A percentile compares a stretch with the other conserved stretches of the same genome.
These are phyloP conservation scores for Periplaneta americana DNA, from an alignment of 1,140 invertebrate species.

Conservation along the genomic window DNA sequence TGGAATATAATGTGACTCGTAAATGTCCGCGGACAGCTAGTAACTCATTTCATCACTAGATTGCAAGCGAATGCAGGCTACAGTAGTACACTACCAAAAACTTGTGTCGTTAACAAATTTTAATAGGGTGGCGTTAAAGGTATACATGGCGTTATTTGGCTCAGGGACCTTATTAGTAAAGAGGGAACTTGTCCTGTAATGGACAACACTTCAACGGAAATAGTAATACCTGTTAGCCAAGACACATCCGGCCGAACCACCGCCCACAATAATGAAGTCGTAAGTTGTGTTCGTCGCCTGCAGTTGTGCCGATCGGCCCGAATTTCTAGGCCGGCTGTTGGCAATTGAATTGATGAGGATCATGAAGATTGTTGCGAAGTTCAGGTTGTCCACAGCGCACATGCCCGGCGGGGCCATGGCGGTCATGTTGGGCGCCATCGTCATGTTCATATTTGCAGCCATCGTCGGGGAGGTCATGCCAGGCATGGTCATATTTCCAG, in stretches of 20 bases:
- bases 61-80: no score
- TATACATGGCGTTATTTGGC: no score
- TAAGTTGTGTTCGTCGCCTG: conserved; percentile 2
- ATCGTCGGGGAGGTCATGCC: neutral
- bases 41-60: no score
- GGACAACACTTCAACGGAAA: no score
- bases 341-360: neutral
- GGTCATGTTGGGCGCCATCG: neutral
- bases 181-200: no score
- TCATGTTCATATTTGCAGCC: neutral
- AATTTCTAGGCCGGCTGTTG: neutral
- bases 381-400: neutral
- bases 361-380: neutral
- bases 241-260: conserved; percentile 44
- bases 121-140: no score
- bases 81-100: no score
- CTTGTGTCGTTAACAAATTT: no score
- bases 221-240: conserved; percentile 25
- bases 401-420: neutral
- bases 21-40: no score
- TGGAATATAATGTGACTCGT: no score
- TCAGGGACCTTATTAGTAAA: no score
- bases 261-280: conserved; percentile 37
- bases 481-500: neutral
- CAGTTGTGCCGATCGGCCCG: neutral